Base-by-base conservation (phyloP, 2,113 vertebrate species). In the Lepus europaeus region DNA sequence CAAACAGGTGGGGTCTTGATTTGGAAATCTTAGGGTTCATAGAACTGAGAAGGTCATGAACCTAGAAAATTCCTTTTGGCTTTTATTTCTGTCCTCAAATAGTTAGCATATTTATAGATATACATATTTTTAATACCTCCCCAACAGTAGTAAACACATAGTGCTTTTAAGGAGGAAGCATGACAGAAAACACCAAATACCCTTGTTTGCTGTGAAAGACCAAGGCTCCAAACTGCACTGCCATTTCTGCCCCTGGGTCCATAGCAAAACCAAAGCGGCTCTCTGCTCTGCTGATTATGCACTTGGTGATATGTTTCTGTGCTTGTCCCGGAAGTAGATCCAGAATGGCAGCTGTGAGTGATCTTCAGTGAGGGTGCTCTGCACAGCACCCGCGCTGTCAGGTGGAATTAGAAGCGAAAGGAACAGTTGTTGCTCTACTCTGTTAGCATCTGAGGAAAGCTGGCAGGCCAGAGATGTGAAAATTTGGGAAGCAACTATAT, bases 401-500 rank as follows among this genome's bases (percentile, higher is more conserved):
- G 19, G 61, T 80, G 53, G 59, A 69, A 61, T 31, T 78, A 53
- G 64, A 93, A 93, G 78, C 68, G 64, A 61, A 36, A 93, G 56
- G 82, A 97, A 45, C 89, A 2, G 5, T 73, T 45, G 64, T 68
- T 89, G 36, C 87, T 87, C 64, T 79, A 25, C 64, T 31, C 23
- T 20, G 0, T 76, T 87, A 78, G 69, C n/a, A 72, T 74, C 66
- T 51, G 59, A 39, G 76, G 49, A 72, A 87, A 81, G 63, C 89
- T 87, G 45, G 89, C 86, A 53, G 25, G 70, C 17, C 7, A 53
- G 53, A 79, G 29, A 87, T 78, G 68, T 51, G 74, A 88, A 82
- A 94, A 90, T 69, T 82, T 87, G 85, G 90, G 87, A 97, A 64
- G 70, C 53, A 79, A 90, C 81, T 74, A n/a, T 91, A 85, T 31